These are phyloP conservation scores for Hydrochoerus hydrochaeris DNA, from an alignment of 2,113 vertebrate species.

Conservation along the genomic window DNA sequence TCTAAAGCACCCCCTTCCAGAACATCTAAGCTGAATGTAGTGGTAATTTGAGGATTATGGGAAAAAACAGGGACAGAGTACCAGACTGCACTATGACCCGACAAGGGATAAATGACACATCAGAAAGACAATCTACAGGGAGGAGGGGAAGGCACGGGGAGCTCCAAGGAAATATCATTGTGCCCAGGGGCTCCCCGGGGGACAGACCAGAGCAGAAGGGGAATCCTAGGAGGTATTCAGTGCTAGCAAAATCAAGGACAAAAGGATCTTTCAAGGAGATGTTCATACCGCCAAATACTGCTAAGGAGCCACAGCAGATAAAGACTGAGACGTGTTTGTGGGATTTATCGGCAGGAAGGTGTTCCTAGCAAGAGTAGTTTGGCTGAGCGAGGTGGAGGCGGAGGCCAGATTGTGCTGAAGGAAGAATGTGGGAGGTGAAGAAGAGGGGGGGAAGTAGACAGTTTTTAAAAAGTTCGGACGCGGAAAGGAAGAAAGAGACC, in stretches of 20 bases:
- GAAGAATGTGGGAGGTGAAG: conserved; percentile 65
- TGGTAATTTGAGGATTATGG: not conserved
- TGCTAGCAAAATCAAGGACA: not conserved
- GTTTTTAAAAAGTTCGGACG: conserved; percentile 9
- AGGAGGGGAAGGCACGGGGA: not conserved
- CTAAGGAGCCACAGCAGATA: not conserved
- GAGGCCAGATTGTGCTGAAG: conserved; percentile 58
- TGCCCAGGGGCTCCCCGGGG: fast-evolving
- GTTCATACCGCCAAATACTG: not conserved
- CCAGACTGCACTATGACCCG: not conserved
- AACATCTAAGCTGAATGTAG: not conserved
- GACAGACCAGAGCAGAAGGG: not conserved
- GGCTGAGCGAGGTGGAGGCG: not conserved
- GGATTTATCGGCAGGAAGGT: conserved; percentile 46
- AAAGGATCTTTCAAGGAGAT: not conserved
- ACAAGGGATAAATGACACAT: not conserved
- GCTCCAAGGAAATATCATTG: not conserved
- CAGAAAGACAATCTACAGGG: not conserved
- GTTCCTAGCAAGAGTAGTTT: conserved; percentile 43
- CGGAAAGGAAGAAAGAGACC: conserved; percentile 31
- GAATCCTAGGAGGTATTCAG: not conserved
- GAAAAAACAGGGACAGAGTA: not conserved
- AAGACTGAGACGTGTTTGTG: not conserved
- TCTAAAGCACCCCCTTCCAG: not conserved
- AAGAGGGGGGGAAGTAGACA: conserved; percentile 26